These are phyloP conservation scores for human DNA, from an alignment of 2,113 vertebrate species.

Conservation along the genomic window DNA sequence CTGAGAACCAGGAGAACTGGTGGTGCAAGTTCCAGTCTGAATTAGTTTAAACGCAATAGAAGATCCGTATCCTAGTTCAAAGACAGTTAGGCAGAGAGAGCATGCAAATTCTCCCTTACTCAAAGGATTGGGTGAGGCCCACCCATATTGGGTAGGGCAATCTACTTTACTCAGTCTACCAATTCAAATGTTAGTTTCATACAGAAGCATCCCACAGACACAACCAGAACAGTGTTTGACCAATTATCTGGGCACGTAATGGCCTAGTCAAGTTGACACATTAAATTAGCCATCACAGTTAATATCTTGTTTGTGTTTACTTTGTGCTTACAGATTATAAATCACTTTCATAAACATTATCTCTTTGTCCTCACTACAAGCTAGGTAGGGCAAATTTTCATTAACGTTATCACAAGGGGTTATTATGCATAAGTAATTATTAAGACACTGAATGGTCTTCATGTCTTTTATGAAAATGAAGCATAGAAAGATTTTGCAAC, in stretches of 20 bases:
- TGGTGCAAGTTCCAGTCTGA: neutral
- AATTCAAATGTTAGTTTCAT: neutral
- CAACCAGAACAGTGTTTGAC: neutral
- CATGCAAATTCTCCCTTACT: neutral
- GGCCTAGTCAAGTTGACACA: neutral
- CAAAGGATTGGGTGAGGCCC: neutral
- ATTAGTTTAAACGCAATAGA: neutral
- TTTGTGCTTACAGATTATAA: neutral
- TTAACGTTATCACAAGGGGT: neutral
- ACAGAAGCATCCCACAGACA: neutral
- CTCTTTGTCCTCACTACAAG: neutral
- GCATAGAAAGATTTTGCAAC: neutral
- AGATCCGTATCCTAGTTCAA: neutral
- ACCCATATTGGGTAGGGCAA: neutral
- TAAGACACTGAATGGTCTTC: neutral
- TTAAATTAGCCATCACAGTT: neutral
- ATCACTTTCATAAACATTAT: neutral
- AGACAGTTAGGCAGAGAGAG: neutral
- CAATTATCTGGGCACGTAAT: neutral
- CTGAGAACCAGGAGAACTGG: neutral
- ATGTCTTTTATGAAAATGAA: neutral
- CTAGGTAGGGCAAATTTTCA: neutral
- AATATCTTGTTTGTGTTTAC: neutral
- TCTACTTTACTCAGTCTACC: neutral
- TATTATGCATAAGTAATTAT: neutral